phyloP scores from a whole-genome alignment of 2,888 invertebrate species.

The Pseudococcus viburni region DNA sequence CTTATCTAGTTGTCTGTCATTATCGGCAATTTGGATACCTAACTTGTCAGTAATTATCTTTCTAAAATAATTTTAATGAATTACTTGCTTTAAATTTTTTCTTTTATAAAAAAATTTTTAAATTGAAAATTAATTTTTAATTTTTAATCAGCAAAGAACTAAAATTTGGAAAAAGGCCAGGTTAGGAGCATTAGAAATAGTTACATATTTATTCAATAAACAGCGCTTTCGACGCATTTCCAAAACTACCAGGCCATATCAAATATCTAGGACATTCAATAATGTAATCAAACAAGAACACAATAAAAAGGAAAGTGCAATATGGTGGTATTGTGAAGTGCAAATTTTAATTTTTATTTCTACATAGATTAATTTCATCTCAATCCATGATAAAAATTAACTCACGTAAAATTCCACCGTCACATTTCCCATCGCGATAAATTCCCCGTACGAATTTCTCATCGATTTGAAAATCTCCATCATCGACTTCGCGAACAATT shows the following conservation, averaged over 20 bases:
- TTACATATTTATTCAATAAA: too few relatives aligned
- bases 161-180: too few relatives aligned
- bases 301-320: slow-evolving; percentile 55
- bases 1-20: too few relatives aligned
- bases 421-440: not conserved
- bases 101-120: too few relatives aligned
- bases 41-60: too few relatives aligned
- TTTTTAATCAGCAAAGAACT: too few relatives aligned
- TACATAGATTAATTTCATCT: not conserved
- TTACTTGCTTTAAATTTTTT: too few relatives aligned
- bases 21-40: too few relatives aligned
- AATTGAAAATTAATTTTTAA: too few relatives aligned
- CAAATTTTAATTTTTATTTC: slow-evolving; percentile 7
- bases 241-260: not conserved
- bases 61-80: too few relatives aligned
- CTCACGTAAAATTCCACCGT: not conserved
- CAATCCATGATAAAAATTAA: not conserved
- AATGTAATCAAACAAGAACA: slow-evolving; percentile 52
- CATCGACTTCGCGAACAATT: not conserved
- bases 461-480: not conserved
- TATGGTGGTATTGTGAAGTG: slow-evolving; percentile 40
- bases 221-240: too few relatives aligned
- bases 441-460: not conserved
- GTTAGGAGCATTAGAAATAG: too few relatives aligned
- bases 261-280: not conserved